phyloP scores from a whole-genome alignment of 2,797 vertebrate species.

The Chloroceryle inda region DNA sequence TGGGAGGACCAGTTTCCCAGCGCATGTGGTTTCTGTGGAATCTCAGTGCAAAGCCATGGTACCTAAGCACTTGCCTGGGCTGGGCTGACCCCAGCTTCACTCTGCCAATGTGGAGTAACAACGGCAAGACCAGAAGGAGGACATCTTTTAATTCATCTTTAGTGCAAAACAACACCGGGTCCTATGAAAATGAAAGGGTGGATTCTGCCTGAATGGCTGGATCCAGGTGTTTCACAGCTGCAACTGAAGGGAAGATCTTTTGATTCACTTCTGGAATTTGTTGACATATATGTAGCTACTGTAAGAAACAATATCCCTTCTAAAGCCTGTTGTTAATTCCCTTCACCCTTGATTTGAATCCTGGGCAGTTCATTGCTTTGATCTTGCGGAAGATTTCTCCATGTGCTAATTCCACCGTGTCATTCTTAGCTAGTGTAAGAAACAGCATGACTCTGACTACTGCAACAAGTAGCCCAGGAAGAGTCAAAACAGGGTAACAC shows the following conservation, averaged over 20 bases:
- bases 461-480: background rate
- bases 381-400: background rate
- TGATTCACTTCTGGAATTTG: background rate
- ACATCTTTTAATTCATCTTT: background rate
- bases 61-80: background rate
- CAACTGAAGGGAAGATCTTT: background rate
- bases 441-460: background rate
- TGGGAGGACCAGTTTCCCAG: background rate
- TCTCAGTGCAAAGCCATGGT: background rate
- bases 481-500: background rate
- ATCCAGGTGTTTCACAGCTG: background rate
- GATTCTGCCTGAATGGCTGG: background rate
- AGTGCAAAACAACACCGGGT: background rate
- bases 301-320: background rate
- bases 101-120: background rate
- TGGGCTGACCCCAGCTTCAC: background rate
- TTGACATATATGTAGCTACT: background rate
- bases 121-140: background rate
- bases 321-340: background rate
- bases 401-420: background rate
- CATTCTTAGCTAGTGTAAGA: background rate
- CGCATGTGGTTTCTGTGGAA: accelerated
- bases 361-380: background rate
- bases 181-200: background rate
- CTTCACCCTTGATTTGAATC: background rate